Conservation (phyloP, 2,888 invertebrate genomes). For the Craniophora ligustri region DNA sequence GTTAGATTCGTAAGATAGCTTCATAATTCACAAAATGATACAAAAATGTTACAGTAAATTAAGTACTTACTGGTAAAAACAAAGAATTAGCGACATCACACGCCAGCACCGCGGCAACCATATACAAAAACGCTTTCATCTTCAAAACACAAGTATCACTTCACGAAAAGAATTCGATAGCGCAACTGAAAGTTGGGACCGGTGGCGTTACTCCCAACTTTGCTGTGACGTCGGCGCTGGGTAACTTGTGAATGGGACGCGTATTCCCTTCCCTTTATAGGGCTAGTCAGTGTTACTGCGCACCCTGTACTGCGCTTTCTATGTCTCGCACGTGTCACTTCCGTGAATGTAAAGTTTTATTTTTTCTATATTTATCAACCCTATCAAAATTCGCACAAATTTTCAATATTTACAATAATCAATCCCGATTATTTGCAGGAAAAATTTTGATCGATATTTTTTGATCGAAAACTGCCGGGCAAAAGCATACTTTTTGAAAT, state of each 20-base stretch:
- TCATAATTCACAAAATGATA: no score
- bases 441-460: constrained; percentile 24
- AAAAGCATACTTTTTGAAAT: constrained; percentile 25
- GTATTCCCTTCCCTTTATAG: constrained; percentile 80
- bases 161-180: constrained; percentile 58
- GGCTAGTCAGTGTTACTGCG: constrained; percentile 76
- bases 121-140: constrained; percentile 75
- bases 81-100: constrained; percentile 73
- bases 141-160: constrained; percentile 65
- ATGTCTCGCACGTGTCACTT: constrained; percentile 54
- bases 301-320: constrained; percentile 77
- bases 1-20: no score
- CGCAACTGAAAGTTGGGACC: constrained; percentile 66
- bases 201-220: constrained; percentile 56
- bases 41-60: neutral
- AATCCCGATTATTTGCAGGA: constrained; percentile 29
- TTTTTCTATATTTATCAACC: constrained; percentile 25
- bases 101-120: constrained; percentile 69
- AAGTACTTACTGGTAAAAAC: constrained; percentile 77
- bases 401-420: constrained; percentile 9
- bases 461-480: constrained; percentile 26
- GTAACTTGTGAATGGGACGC: constrained; percentile 81
- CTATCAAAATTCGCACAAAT: constrained; percentile 32
- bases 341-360: constrained; percentile 40
- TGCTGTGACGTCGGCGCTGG: constrained; percentile 70